Evolutionary conservation across 2,113 vertebrate genomes (phyloP), one percentile per base, ranked within the genome.

Genomic region (Pelusios castaneus): DNA sequence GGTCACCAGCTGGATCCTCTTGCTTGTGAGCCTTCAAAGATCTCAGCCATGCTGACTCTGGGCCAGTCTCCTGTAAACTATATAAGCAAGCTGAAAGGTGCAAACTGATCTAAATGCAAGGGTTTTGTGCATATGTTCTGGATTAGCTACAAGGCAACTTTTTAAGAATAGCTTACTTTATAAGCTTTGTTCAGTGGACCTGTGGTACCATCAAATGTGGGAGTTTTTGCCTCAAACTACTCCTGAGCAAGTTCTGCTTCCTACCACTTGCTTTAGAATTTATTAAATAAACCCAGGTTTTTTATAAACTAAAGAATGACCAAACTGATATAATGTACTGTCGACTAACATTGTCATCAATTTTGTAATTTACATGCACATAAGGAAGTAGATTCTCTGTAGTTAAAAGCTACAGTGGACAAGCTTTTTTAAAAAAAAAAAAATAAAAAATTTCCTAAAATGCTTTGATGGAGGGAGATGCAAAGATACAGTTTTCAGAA

Each of bases 1-100:
- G 43, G 89, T 95, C 86, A 86, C 85, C 56, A 29, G 82, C 84
- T 84, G 55, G 22, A 94, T 89, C 51, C 93, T 84, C 3, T 22
- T 34, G 5, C 51, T 52, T 90, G 82, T 10, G n/a, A 0, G 88
- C 94, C 80, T 82, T 93, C n/a, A 43, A 75, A 93, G 38, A 29
- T 82, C 54, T 93, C 54, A 38, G 6, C 27, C 41, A 78, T 80
- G 81, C 21, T 80, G 81, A 79, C 55, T 89, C 51, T 82, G 60
- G 56, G 91, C 3, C 83, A 91, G 11, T 79, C 80, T 75, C 11
- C 70, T 82, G 89, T 82, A 95, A 88, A 19, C 41, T 16, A 55
- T 16, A 55, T 38, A 88, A 70, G 31, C 43, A 91, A 87, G 85
- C 17, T 80, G 84, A 70, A 87, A 80, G 60, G 43, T 83, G 63